Evolutionary conservation across 2,888 invertebrate genomes (phyloP).

Genomic region (Latrodectus elegans): DNA sequence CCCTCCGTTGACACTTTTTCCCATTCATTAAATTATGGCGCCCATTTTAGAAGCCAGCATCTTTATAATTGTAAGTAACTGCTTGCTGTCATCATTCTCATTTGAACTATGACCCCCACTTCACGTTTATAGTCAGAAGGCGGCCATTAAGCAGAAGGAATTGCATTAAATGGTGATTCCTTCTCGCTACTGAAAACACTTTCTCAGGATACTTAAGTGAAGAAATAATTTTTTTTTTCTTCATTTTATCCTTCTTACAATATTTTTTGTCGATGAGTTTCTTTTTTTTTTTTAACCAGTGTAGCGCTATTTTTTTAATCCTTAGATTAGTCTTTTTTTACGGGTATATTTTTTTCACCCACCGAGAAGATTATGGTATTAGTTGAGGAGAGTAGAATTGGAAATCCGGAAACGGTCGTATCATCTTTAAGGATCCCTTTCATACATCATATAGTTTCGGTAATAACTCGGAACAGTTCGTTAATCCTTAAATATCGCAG

Average conservation of each 20-base stretch:
- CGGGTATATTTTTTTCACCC: background rate
- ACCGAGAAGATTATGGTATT: background rate
- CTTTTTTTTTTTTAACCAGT: background rate
- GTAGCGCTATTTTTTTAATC: background rate
- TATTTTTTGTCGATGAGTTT: background rate
- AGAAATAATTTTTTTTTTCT: too few relatives aligned
- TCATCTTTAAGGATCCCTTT: background rate
- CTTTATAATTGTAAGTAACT: constrained; percentile 47
- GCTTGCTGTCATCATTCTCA: constrained; percentile 28
- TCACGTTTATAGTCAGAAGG: constrained; percentile 24
- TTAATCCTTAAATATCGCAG: too few relatives aligned
- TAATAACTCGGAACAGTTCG: background rate
- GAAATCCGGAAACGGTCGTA: background rate
- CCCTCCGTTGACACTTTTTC: background rate
- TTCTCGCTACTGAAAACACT: background rate
- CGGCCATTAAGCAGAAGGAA: constrained; percentile 14
- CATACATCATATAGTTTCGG: background rate
- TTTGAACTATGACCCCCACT: constrained; percentile 34
- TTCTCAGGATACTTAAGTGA: background rate
- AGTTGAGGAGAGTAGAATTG: background rate
- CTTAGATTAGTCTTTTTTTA: background rate
- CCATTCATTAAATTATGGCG: constrained; percentile 16
- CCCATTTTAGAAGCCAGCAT: background rate
- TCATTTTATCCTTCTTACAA: background rate
- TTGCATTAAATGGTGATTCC: background rate